Evolutionary conservation across 2,113 vertebrate species (phyloP).

Genomic region (Calidris pugnax): DNA sequence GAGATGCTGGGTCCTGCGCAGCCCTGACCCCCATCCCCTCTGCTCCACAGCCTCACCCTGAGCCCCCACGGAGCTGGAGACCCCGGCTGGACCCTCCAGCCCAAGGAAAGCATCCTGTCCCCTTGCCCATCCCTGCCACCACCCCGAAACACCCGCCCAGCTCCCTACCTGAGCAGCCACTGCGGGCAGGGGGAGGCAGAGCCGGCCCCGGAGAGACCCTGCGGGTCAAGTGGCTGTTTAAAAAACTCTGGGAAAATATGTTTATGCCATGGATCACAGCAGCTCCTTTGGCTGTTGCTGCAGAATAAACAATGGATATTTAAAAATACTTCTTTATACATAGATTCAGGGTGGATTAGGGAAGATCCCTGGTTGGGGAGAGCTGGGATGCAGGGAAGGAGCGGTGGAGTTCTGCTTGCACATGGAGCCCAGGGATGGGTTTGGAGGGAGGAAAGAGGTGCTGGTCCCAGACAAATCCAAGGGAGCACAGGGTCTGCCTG

Average conservation of each 20-base stretch:
- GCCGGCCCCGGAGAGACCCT: background rate
- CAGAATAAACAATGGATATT: constrained; percentile 18
- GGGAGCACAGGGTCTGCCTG: background rate
- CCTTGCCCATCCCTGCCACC: background rate
- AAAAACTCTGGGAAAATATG: constrained; percentile 30
- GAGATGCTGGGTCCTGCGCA: background rate
- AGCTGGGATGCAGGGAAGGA: background rate
- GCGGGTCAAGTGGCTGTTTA: background rate
- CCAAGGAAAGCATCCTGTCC: background rate
- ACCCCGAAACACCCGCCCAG: rapidly evolving
- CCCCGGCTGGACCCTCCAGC: background rate
- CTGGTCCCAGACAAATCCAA: background rate
- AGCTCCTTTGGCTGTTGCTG: background rate
- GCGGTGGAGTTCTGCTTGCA: background rate
- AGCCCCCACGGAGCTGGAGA: rapidly evolving
- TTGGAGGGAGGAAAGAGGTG: background rate
- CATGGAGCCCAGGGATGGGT: background rate
- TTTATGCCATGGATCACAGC: background rate
- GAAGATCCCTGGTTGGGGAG: background rate
- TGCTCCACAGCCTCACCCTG: rapidly evolving
- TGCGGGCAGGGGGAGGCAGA: background rate
- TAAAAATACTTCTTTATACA: background rate
- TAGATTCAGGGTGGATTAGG: background rate
- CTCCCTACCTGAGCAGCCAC: background rate
- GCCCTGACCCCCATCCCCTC: background rate